Conservation (phyloP, 2,113 vertebrate species). For the Labrus mixtus region DNA sequence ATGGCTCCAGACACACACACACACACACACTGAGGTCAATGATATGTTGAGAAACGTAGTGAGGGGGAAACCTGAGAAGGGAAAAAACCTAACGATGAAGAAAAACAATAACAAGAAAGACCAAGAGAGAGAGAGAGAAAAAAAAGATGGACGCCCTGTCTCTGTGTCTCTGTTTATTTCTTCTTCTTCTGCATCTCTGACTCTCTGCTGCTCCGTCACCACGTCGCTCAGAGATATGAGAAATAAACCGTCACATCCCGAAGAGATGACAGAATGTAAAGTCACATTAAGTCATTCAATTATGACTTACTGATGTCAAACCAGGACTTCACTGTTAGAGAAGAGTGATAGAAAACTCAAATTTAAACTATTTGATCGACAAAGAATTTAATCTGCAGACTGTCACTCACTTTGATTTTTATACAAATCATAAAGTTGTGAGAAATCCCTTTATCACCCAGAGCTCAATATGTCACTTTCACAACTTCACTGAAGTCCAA, state of each 20-base stretch:
- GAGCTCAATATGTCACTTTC: no score
- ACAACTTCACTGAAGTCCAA: no score
- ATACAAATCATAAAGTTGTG: no score
- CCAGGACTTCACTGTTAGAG: no score
- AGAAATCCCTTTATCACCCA: no score
- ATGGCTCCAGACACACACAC: constrained; percentile 68
- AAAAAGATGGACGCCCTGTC: constrained; percentile 53
- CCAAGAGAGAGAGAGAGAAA: background rate
- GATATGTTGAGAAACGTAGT: constrained; percentile 77
- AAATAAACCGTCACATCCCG: background rate
- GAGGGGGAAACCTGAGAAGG: constrained; percentile 79
- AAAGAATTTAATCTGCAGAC: no score
- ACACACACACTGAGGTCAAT: constrained; percentile 62
- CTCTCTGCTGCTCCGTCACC: constrained; percentile 2
- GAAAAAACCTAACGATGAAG: constrained; percentile 65
- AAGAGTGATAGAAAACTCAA: no score
- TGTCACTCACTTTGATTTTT: no score
- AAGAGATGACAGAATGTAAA: no score
- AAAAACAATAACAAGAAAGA: constrained; percentile 74
- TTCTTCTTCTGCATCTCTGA: background rate
- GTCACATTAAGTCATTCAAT: no score
- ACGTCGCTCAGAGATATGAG: background rate
- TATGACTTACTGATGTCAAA: no score
- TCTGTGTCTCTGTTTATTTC: constrained; percentile 27
- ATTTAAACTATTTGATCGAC: no score